A percentile compares a stretch with the other conserved stretches of the same genome.
phyloP scores from a whole-genome alignment of 2,888 invertebrate species.

The Autographa pulchrina region DNA sequence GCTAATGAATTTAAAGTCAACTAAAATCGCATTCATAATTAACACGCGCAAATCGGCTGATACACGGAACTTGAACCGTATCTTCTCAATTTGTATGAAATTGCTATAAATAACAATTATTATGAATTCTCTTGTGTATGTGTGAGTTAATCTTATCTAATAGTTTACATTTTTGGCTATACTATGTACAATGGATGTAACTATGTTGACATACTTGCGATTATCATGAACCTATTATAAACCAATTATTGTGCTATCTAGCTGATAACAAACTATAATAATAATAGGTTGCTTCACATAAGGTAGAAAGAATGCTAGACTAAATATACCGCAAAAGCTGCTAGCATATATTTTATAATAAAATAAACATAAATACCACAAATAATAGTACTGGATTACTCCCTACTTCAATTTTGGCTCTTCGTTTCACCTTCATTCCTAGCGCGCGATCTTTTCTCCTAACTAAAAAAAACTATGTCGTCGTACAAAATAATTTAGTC shows the following conservation, averaged over 20 bases:
- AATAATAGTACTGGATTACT: too few relatives aligned
- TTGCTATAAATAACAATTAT: conserved; percentile 16
- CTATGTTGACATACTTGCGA: conserved; percentile 6
- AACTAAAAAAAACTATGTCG: not conserved
- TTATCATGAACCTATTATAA: not conserved
- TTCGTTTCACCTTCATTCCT: not conserved
- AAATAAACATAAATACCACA: too few relatives aligned
- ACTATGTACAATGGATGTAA: not conserved
- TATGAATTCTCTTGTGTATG: conserved; percentile 17
- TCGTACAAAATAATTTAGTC: not conserved
- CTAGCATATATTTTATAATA: too few relatives aligned
- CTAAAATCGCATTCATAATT: conserved; percentile 33
- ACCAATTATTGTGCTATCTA: conserved; percentile 6
- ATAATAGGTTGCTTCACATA: not conserved
- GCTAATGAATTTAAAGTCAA: conserved; percentile 14
- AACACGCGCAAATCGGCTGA: conserved; percentile 48
- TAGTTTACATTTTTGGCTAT: conserved; percentile 3
- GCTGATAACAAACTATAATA: not conserved
- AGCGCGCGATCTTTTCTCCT: too few relatives aligned
- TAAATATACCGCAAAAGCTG: not conserved
- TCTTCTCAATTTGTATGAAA: conserved; percentile 24
- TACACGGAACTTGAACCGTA: conserved; percentile 33
- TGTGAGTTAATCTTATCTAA: conserved; percentile 23
- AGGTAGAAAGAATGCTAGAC: not conserved
- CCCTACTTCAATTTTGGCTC: not conserved